These are phyloP conservation scores for Phrynocephalus guinanensis DNA, from an alignment of 2,797 vertebrate genomes.

Conservation along the genomic window DNA sequence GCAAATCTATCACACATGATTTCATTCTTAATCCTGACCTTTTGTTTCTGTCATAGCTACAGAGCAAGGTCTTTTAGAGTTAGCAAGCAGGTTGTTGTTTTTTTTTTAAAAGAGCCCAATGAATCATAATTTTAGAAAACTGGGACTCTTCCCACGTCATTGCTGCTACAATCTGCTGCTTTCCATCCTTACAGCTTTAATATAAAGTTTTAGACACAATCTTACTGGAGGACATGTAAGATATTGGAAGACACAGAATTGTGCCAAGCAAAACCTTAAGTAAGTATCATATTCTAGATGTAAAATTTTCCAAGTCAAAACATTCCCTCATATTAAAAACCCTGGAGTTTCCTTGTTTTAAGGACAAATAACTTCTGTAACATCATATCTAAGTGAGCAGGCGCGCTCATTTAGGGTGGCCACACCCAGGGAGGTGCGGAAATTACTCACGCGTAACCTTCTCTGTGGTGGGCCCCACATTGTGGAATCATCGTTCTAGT, in stretches of 20 bases:
- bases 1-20: not conserved
- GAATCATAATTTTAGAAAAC: not conserved
- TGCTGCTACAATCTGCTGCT: not conserved
- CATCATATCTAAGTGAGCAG: too few species aligned
- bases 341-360: not conserved
- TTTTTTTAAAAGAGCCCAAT: not conserved
- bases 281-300: not conserved
- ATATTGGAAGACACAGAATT: not conserved
- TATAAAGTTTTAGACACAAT: not conserved
- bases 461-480: too few species aligned
- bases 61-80: not conserved
- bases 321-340: not conserved
- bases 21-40: conserved; percentile 14
- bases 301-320: not conserved
- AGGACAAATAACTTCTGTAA: not conserved
- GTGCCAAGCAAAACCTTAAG: not conserved
- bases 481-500: too few species aligned
- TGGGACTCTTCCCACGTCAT: not conserved
- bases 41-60: conserved; percentile 10
- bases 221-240: not conserved
- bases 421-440: too few species aligned
- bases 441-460: too few species aligned
- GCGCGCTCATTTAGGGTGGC: too few species aligned
- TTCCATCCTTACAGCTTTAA: not conserved
- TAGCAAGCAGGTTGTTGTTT: not conserved